Base-by-base conservation (phyloP, 2,113 vertebrate genomes). In the Platanista minor region DNA sequence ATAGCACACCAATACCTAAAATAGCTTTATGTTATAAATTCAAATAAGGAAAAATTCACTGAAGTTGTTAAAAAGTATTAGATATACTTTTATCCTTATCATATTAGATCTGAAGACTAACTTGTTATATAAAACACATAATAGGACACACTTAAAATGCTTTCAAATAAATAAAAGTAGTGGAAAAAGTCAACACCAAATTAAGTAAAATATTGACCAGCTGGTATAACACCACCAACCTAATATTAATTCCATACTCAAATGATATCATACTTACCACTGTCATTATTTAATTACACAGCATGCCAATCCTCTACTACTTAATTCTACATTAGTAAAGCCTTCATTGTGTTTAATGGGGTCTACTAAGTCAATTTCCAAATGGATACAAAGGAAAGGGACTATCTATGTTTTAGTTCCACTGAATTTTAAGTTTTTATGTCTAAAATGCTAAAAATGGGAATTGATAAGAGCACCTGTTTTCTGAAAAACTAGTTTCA, bases 401-500 rank as follows among this genome's bases (percentile, higher is more conserved):
- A 69, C 33, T 77, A 46, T 67, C 33, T 77, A 46, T 67, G 18
- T 64, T 93, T 94, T 43, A 87, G 29, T 94, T 92, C 96, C 66
- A 91, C 4, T 31, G 33, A 95, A 69, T 85, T 27, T 46, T 46
- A 95, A 91, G 10, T 0, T 72, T 92, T 93, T 93, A 89, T 33
- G 41, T 61, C 17, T 95, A 87, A 87, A 95, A 88, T 93, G 88
- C 59, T 91, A 95, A 90, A 41, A 86, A 39, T 75, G 36, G 84
- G 17, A 93, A 88, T 49, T 89, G 33, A 72, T 39, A 93, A 72
- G 31, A 92, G 14, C 25, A 91, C 15, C 12, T 80, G 20, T 87
- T 97, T 94, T 81, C 83, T 83, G 17, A 85, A 95, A 89, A 85
- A 78, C 54, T 95, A n/a, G 11, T 54, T 83, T 94, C 15, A 95